Percentiles rank a stretch among this genome's conserved stretches.
These are phyloP conservation scores for Forbesichthys agassizii DNA, from an alignment of 2,113 vertebrate species.

Conservation along the genomic window DNA sequence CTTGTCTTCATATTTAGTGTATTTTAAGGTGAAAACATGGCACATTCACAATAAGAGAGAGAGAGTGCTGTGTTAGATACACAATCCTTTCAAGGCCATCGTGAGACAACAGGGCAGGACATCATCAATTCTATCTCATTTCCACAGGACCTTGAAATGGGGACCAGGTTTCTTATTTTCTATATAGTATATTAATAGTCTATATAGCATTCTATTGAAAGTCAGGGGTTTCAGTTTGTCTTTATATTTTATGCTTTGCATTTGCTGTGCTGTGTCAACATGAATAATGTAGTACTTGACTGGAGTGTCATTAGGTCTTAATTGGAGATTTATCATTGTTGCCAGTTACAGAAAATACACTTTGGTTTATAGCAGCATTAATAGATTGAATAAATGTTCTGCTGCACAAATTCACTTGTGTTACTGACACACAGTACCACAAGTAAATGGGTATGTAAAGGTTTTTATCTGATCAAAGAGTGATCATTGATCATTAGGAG, in stretches of 20 bases:
- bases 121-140: slow-evolving; percentile 60
- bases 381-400: slow-evolving; percentile 5
- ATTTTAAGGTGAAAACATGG: slow-evolving; percentile 46
- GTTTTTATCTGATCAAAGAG: slow-evolving; percentile 21
- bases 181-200: slow-evolving; percentile 32
- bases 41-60: slow-evolving; percentile 44
- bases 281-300: neutral
- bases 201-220: slow-evolving; percentile 30
- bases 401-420: too few species aligned
- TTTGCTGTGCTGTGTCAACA: slow-evolving; percentile 8
- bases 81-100: slow-evolving; percentile 50
- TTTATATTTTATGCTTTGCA: slow-evolving; percentile 1
- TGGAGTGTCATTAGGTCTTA: neutral
- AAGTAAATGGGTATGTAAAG: neutral
- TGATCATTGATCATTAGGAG: slow-evolving; percentile 22
- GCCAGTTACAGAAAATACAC: neutral
- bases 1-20: slow-evolving; percentile 45
- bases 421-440: neutral
- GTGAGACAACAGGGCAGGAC: slow-evolving; percentile 28
- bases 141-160: slow-evolving; percentile 52
- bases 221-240: neutral
- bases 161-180: slow-evolving; percentile 22
- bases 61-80: slow-evolving; percentile 38
- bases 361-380: slow-evolving; percentile 14
- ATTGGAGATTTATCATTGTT: slow-evolving; percentile 8